Evolutionary conservation across 1,140 invertebrate species (phyloP).

Genomic region (Apocrypta bakeri): DNA sequence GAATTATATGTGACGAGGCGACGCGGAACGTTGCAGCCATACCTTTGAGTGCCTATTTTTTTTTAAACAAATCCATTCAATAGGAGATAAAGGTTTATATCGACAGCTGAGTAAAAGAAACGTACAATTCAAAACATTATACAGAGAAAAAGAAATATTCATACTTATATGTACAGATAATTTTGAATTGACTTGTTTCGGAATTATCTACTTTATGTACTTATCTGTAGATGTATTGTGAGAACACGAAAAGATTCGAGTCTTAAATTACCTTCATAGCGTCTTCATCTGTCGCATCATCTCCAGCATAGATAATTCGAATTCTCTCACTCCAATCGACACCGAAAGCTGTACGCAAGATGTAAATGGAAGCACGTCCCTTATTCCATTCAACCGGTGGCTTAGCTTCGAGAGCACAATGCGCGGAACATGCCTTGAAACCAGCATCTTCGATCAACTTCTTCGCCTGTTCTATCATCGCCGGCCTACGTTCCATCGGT

Average conservation of each 20-base stretch:
- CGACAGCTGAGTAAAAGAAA: too few relatives aligned
- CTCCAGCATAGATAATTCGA: slow-evolving; percentile 91
- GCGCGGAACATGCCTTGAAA: slow-evolving; percentile 85
- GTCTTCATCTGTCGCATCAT: slow-evolving; percentile 93
- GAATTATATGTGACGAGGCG: slow-evolving; percentile 87
- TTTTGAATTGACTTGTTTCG: too few relatives aligned
- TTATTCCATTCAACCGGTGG: slow-evolving; percentile 94
- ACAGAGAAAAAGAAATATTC: too few relatives aligned
- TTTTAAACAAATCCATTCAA: too few relatives aligned
- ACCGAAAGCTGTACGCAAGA: slow-evolving; percentile 90
- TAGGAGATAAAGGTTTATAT: too few relatives aligned
- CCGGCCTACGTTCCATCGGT: slow-evolving; percentile 78
- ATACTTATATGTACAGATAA: too few relatives aligned
- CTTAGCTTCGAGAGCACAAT: slow-evolving; percentile 90
- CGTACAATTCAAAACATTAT: too few relatives aligned
- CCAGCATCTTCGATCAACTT: slow-evolving; percentile 84
- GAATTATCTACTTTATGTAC: too few relatives aligned
- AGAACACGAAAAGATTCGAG: not conserved
- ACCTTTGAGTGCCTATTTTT: slow-evolving; percentile 83
- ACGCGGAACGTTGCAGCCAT: slow-evolving; percentile 94
- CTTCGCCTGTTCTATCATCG: slow-evolving; percentile 81
- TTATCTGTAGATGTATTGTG: too few relatives aligned
- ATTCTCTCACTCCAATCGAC: slow-evolving; percentile 94
- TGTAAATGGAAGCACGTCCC: slow-evolving; percentile 91
- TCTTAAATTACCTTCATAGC: slow-evolving; percentile 84